Evolutionary conservation across 2,888 invertebrate genomes (phyloP).

Genomic region (Plemyria rubiginata): DNA sequence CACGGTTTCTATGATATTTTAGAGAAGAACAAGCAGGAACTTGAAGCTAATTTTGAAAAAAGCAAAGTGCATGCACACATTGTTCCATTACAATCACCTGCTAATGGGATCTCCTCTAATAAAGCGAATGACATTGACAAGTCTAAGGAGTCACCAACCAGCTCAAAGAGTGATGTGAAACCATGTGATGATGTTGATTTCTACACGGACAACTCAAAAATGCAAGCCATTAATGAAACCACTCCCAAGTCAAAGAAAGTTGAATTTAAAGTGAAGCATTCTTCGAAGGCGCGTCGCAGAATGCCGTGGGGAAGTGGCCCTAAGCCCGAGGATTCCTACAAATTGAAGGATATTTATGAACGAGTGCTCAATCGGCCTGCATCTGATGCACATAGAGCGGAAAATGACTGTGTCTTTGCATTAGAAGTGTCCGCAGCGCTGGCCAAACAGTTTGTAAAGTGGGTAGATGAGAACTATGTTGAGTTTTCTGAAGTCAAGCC

Average conservation of each 20-base stretch:
- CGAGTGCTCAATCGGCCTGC: constrained; percentile 77
- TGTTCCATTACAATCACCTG: not conserved
- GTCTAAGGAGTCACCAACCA: constrained; percentile 1
- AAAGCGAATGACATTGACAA: not conserved
- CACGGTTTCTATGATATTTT: constrained; percentile 77
- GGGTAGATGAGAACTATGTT: constrained; percentile 68
- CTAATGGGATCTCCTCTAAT: not conserved
- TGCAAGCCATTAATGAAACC: constrained; percentile 60
- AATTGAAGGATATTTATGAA: constrained; percentile 83
- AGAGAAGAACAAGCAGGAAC: constrained; percentile 41
- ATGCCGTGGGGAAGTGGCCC: constrained; percentile 54
- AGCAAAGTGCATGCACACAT: not conserved
- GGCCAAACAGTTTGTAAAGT: constrained; percentile 84
- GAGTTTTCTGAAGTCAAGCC: constrained; percentile 61
- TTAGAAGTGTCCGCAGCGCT: constrained; percentile 84
- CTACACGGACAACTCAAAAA: constrained; percentile 33
- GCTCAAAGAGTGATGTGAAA: not conserved
- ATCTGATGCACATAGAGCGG: constrained; percentile 86
- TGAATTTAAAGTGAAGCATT: constrained; percentile 7
- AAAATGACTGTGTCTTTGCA: constrained; percentile 87
- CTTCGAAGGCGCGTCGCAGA: constrained; percentile 48
- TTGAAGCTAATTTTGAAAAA: constrained; percentile 1
- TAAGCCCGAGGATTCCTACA: constrained; percentile 70
- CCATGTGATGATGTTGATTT: constrained; percentile 38
- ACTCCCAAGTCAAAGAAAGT: constrained; percentile 51